Conservation (phyloP, 2,797 vertebrate genomes). For the Gallinago nigripennis region DNA sequence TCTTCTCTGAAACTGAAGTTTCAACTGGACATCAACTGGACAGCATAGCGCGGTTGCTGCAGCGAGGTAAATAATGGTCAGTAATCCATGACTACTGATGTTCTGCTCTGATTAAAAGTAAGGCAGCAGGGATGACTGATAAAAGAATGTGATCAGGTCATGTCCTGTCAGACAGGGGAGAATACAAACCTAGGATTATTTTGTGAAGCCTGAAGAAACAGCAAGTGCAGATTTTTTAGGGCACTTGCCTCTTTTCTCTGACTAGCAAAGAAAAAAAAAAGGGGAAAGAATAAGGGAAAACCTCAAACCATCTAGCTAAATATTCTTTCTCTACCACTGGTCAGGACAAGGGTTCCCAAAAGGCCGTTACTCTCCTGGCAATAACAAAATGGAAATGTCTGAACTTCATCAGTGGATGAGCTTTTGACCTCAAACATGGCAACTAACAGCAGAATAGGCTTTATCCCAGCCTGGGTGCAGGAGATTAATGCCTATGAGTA, state of each 20-base stretch:
- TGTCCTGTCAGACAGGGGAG: fast-evolving
- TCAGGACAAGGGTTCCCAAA: neutral
- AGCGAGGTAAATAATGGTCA: neutral
- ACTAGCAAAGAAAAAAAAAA: neutral
- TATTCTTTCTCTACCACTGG: neutral
- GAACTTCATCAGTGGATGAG: neutral
- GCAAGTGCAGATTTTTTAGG: neutral
- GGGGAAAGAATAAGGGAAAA: neutral
- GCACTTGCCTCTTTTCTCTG: neutral
- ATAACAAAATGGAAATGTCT: neutral
- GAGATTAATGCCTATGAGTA: neutral
- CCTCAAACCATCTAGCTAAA: neutral
- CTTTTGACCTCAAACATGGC: neutral
- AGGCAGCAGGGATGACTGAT: neutral
- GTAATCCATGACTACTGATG: neutral
- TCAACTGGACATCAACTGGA: neutral
- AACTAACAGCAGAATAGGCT: neutral
- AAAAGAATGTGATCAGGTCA: neutral
- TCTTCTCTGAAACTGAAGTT: neutral
- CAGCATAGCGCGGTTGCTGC: neutral
- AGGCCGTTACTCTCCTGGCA: neutral
- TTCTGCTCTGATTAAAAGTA: neutral
- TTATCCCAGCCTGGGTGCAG: neutral
- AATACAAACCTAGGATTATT: neutral
- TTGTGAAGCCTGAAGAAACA: neutral